phyloP scores from a whole-genome alignment of 2,888 invertebrate genomes.

The Eutolmus rufibarbis region DNA sequence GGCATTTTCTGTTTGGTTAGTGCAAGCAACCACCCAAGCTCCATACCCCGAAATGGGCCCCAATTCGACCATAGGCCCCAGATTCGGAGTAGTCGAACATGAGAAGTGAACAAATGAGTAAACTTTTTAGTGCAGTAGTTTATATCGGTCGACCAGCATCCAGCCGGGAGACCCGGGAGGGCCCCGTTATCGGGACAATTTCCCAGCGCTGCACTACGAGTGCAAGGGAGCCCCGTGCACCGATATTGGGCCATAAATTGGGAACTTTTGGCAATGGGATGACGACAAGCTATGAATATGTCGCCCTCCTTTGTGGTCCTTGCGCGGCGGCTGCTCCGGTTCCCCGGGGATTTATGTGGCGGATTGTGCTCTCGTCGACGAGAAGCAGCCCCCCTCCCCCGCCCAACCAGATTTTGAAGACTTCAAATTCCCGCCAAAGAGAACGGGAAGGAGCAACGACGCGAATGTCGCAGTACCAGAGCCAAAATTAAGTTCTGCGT shows the following conservation, averaged over 20 bases:
- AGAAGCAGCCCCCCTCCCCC: neutral
- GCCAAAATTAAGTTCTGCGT: conserved; percentile 4
- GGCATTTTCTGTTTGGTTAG: neutral
- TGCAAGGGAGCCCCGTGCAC: neutral
- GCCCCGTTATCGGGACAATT: neutral
- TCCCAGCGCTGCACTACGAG: neutral
- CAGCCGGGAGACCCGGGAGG: neutral
- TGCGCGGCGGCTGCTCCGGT: neutral
- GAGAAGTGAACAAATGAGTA: conserved; percentile 17
- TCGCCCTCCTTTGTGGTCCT: neutral
- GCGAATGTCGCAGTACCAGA: neutral
- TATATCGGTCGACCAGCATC: neutral
- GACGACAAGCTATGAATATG: neutral
- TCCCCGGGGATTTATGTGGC: neutral
- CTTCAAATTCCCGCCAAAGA: neutral
- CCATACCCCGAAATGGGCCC: neutral
- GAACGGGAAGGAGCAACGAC: neutral
- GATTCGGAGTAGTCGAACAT: conserved; percentile 12
- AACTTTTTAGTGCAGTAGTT: neutral
- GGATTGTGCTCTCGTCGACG: neutral
- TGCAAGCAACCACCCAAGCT: neutral
- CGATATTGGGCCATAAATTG: conserved; percentile 11
- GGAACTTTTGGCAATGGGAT: conserved; percentile 17
- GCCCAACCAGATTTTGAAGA: neutral
- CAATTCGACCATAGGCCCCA: neutral